phyloP scores from a whole-genome alignment of 2,113 vertebrate species.

The Gnathonemus longibarbis region DNA sequence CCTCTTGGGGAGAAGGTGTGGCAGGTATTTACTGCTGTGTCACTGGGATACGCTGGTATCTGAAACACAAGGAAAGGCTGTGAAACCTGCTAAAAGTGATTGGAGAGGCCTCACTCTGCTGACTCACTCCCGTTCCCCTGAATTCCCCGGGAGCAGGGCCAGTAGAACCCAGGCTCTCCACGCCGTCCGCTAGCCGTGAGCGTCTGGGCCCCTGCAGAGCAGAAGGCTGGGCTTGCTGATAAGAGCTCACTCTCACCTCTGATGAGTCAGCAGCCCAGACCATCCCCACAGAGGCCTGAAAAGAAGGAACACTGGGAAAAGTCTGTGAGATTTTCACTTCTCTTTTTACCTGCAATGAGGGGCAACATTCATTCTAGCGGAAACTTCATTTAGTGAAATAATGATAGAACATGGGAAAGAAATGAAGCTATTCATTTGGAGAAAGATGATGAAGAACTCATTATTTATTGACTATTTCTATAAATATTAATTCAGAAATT shows the following conservation, averaged over 20 bases:
- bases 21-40: slow-evolving; percentile 38
- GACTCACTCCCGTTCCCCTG: slow-evolving; percentile 40
- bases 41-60: slow-evolving; percentile 40
- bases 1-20: background rate
- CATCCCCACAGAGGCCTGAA: slow-evolving; percentile 33
- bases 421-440: slow-evolving; percentile 41
- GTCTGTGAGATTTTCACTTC: background rate
- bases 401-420: slow-evolving; percentile 38
- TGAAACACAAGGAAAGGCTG: slow-evolving; percentile 26
- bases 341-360: slow-evolving; percentile 25
- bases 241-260: slow-evolving; percentile 55
- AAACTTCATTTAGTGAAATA: slow-evolving; percentile 39
- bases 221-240: slow-evolving; percentile 43
- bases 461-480: slow-evolving; percentile 56
- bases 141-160: slow-evolving; percentile 46
- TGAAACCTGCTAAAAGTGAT: slow-evolving; percentile 32
- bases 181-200: background rate
- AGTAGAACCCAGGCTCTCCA: slow-evolving; percentile 21
- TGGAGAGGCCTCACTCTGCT: slow-evolving; percentile 30
- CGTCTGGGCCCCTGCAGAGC: background rate
- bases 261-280: slow-evolving; percentile 64
- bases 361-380: slow-evolving; percentile 28
- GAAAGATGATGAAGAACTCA: slow-evolving; percentile 41
- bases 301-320: slow-evolving; percentile 17
- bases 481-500: slow-evolving; percentile 58